These are phyloP conservation scores for Lepetodrilus schrolli DNA, from an alignment of 2,888 invertebrate genomes.

Conservation along the genomic window DNA sequence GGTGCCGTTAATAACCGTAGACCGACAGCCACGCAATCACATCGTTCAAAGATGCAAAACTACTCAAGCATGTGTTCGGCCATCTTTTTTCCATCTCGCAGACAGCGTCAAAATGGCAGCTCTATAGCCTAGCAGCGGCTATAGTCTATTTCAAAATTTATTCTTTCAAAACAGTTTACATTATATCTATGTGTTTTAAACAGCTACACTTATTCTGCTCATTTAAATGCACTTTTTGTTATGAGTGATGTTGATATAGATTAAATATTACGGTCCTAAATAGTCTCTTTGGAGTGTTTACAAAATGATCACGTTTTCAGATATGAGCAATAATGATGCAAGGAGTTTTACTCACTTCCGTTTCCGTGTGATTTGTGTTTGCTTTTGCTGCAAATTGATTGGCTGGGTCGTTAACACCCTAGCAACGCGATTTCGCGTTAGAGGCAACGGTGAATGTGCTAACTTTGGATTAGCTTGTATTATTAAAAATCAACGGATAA, in stretches of 20 bases:
- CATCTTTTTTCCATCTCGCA: neutral
- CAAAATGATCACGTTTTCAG: neutral
- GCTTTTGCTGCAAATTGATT: neutral
- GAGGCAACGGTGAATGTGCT: slow-evolving; percentile 23
- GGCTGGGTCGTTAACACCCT: slow-evolving; percentile 3
- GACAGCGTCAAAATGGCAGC: slow-evolving; percentile 17
- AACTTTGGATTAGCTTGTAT: neutral
- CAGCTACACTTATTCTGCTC: too few relatives aligned
- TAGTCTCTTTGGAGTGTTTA: too few relatives aligned
- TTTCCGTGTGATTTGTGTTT: neutral
- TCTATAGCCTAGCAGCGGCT: slow-evolving; percentile 19
- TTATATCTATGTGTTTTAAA: too few relatives aligned
- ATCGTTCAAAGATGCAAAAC: too few relatives aligned
- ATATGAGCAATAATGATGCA: slow-evolving; percentile 3
- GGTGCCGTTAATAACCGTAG: neutral
- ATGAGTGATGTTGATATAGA: too few relatives aligned
- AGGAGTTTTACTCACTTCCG: neutral
- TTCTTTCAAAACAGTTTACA: too few relatives aligned
- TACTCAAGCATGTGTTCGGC: neutral
- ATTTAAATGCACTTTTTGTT: too few relatives aligned
- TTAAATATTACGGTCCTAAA: too few relatives aligned
- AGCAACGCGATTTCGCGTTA: slow-evolving; percentile 20
- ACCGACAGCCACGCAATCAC: neutral
- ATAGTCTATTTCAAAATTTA: slow-evolving; percentile 25
- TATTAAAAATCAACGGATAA: neutral